Percentiles rank a stretch among this genome's conserved stretches.
Conservation (phyloP, 2,797 vertebrate species). For the Delichon dasypus region DNA sequence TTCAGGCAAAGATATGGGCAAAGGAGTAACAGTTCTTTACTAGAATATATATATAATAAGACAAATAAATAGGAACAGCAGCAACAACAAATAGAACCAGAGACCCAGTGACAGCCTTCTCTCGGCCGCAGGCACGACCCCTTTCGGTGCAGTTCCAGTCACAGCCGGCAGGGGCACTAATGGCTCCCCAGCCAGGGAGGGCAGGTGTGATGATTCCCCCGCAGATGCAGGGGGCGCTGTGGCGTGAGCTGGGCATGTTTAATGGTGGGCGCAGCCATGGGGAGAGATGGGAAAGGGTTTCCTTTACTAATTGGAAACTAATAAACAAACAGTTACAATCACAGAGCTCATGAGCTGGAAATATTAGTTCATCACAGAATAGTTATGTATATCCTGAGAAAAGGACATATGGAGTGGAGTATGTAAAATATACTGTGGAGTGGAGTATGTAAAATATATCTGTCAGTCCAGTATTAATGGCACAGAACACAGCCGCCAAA, state of each 20-base stretch:
- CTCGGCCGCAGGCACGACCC: accelerated
- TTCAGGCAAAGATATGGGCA: neutral
- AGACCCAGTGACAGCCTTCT: accelerated
- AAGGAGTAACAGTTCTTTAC: neutral
- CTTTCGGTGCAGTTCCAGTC: accelerated
- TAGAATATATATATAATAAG: neutral
- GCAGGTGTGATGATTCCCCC: accelerated
- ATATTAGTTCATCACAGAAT: neutral
- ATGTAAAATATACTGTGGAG: neutral
- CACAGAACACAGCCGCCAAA: neutral
- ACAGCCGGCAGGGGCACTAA: neutral
- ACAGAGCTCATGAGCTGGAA: neutral
- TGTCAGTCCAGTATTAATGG: neutral
- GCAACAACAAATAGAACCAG: neutral
- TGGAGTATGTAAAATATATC: neutral
- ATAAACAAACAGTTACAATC: neutral
- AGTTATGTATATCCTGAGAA: neutral
- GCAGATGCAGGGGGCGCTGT: neutral
- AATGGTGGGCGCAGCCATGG: accelerated
- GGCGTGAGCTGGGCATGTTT: accelerated
- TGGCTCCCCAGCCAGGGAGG: neutral
- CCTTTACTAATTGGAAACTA: neutral
- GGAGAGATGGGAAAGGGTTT: neutral
- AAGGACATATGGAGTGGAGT: neutral
- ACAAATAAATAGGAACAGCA: neutral